A percentile compares a stretch with the other conserved stretches of the same genome.
phyloP scores from a whole-genome alignment of 2,113 vertebrate species.

The Sorex araneus region DNA sequence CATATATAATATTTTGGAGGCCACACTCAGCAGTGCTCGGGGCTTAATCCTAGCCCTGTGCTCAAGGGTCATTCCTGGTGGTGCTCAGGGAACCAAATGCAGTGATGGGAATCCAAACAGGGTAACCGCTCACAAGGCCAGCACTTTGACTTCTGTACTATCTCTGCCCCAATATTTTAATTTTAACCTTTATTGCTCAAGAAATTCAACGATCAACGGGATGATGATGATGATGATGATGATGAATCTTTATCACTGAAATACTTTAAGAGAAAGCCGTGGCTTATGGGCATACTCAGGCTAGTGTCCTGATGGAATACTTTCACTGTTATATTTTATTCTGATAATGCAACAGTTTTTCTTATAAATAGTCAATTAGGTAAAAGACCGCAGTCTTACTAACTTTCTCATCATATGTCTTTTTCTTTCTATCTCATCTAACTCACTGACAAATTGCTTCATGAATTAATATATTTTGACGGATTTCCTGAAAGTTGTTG shows the following conservation, averaged over 20 bases:
- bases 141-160: too few species aligned
- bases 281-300: background rate
- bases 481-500: background rate
- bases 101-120: too few species aligned
- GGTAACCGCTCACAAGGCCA: too few species aligned
- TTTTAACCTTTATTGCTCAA: background rate
- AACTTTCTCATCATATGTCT: background rate
- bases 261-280: background rate
- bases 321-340: background rate
- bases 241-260: background rate
- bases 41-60: too few species aligned
- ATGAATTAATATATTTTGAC: background rate
- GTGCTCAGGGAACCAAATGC: too few species aligned
- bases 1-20: too few species aligned
- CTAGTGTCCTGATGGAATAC: background rate
- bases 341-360: background rate
- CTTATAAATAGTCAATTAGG: background rate
- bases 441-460: background rate
- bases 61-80: too few species aligned
- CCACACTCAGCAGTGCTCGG: too few species aligned
- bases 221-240: too few species aligned
- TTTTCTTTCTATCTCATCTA: background rate
- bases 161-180: background rate
- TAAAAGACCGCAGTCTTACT: background rate
- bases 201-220: too few species aligned